Base-by-base conservation (phyloP, 2,888 invertebrate species). In the Thyatira batis region DNA sequence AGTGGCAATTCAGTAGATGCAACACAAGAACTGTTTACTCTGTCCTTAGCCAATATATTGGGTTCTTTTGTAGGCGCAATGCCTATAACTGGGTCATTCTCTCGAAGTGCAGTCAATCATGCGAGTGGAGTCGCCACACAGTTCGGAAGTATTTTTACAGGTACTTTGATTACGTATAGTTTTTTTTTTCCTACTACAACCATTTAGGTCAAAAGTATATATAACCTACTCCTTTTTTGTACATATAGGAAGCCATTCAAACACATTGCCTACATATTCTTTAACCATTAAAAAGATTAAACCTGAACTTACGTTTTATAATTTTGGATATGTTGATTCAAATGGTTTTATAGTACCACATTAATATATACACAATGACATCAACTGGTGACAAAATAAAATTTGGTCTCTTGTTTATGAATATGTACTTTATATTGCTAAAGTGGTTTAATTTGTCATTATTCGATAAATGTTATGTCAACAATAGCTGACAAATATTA, bases 71-170 rank as follows among this genome's bases (percentile, higher is more conserved):
- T 97, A 50, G 95, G 95, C 2, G 97, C 98, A 0, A 97, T 98
- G 94, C 98, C 98, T 0, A 96, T 98, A 11, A 96, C 97, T 2
- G 98, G 97, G 4, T 97, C 97, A 0, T 97, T 97, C 84, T 97
- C 97, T 0, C 93, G 97, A 53, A 96, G 97, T 58, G 98, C 98
- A 20, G 98, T 98, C 0, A 98, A 98, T 89, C 97, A 98, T 73
- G 97, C 97, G n/a, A 97, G 97, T 76, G 98, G 98, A 0, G 98
- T 98, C 0, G 94, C 95, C 61, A 98, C 98, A 0, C 97, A 98
- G 11, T 93, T 97, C 61, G 97, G 98, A 28, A 98, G 97, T 54
- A 80, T 97, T 52, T 96, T 95, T 67, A 97, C 97, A 52, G 96
- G 95, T 94, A 82, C 70, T 67, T 57, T 28, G 28, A 28, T n/a